Percentiles rank a stretch among this genome's conserved stretches.
Conservation (phyloP, 2,113 vertebrate species). For the Psettodes erumei region DNA sequence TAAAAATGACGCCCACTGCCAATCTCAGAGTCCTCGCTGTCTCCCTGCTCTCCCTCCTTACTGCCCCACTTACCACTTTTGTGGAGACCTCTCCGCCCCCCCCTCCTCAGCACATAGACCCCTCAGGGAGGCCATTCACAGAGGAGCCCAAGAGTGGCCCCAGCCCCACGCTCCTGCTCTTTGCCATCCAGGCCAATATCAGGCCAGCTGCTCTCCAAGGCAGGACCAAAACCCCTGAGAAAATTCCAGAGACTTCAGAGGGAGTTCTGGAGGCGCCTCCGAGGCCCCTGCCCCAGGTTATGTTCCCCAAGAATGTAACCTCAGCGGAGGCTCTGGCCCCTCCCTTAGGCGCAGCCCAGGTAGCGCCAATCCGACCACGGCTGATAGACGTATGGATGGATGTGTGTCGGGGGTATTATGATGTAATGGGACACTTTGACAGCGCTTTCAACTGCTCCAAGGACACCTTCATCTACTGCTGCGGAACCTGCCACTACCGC, state of each 20-base stretch:
- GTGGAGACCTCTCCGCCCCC: constrained; percentile 67
- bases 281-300: constrained; percentile 79
- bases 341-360: constrained; percentile 80
- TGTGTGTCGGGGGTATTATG: constrained; percentile 91
- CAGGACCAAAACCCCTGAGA: constrained; percentile 43
- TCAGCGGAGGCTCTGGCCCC: constrained; percentile 77
- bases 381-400: constrained; percentile 83
- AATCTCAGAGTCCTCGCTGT: constrained; percentile 78
- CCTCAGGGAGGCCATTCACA: constrained; percentile 54
- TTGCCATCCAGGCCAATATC: constrained; percentile 61
- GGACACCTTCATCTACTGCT: constrained; percentile 89
- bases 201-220: constrained; percentile 65
- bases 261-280: constrained; percentile 75
- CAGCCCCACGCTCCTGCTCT: constrained; percentile 59
- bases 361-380: constrained; percentile 76
- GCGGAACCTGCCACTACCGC: constrained; percentile 92
- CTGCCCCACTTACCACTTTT: constrained; percentile 69
- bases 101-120: constrained; percentile 56
- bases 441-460: constrained; percentile 92
- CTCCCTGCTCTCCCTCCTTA: constrained; percentile 80
- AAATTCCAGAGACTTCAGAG: constrained; percentile 59
- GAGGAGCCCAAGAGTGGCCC: constrained; percentile 50
- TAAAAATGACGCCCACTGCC: constrained; percentile 84
- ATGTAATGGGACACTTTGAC: constrained; percentile 94
- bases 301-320: constrained; percentile 82